phyloP scores from a whole-genome alignment of 2,113 vertebrate genomes.

The Tachysurus fulvidraco region DNA sequence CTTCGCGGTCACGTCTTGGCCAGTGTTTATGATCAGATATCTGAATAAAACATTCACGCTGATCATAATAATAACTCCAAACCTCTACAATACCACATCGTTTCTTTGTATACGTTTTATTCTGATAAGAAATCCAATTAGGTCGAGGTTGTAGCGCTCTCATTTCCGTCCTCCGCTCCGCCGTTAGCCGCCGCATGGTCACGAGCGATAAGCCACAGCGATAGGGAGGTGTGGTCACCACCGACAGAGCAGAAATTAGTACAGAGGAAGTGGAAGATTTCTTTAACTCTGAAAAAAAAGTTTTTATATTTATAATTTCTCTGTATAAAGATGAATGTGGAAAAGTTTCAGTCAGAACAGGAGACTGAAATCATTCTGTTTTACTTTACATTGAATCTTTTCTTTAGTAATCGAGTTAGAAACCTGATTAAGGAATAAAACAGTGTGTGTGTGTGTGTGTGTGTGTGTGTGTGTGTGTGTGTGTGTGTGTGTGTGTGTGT shows the following conservation, averaged over 20 bases:
- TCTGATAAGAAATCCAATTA: constrained; percentile 75
- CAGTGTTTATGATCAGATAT: constrained; percentile 12
- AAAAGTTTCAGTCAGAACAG: too few relatives aligned
- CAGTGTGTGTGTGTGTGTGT: too few relatives aligned
- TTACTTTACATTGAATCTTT: too few relatives aligned
- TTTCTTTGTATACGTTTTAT: constrained; percentile 56
- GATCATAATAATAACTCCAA: constrained; percentile 38
- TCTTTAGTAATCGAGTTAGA: too few relatives aligned
- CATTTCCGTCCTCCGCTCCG: constrained; percentile 56
- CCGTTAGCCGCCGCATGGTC: constrained; percentile 61
- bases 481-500: too few relatives aligned
- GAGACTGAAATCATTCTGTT: too few relatives aligned
- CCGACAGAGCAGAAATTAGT: neutral
- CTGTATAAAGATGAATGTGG: neutral
- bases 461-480: too few relatives aligned
- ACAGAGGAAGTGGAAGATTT: constrained; percentile 15
- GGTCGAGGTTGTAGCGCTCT: constrained; percentile 51
- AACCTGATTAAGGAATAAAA: too few relatives aligned
- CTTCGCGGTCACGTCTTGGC: neutral
- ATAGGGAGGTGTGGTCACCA: constrained; percentile 51
- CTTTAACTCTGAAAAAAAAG: neutral
- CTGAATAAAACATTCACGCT: constrained; percentile 46
- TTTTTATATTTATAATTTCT: neutral
- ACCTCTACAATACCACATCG: constrained; percentile 38
- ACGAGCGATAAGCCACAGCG: constrained; percentile 65